Conservation (phyloP, 92 coral and sea anemone genomes). For the Paragorgia papillata region DNA sequence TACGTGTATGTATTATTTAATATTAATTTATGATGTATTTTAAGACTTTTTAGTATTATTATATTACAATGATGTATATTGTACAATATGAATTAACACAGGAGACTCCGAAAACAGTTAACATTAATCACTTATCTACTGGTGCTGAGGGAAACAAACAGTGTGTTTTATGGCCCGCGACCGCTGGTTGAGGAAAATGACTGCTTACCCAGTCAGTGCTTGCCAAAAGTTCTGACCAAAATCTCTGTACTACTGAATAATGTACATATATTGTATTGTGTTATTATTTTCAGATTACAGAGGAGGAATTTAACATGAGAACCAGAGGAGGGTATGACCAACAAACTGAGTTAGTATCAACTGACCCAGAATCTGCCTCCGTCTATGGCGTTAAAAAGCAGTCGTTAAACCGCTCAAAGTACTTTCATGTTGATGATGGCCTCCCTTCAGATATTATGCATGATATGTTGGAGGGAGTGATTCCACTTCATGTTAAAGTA, state of each 20-base stretch:
- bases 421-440: constrained; percentile 68
- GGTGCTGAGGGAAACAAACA: too few relatives aligned
- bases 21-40: not conserved
- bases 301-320: constrained; percentile 55
- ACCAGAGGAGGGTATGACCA: constrained; percentile 46
- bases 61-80: too few relatives aligned
- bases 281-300: constrained; percentile 56
- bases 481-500: constrained; percentile 57
- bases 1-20: constrained; percentile 4
- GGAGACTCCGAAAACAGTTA: too few relatives aligned
- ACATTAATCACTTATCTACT: too few relatives aligned
- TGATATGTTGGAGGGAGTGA: constrained; percentile 61
- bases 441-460: constrained; percentile 72
- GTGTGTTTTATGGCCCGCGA: too few relatives aligned
- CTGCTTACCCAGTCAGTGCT: too few relatives aligned
- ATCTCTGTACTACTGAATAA: too few relatives aligned
- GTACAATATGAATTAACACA: too few relatives aligned
- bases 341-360: constrained; percentile 39
- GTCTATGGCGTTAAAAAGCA: constrained; percentile 59
- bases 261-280: not conserved
- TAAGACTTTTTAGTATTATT: too few relatives aligned
- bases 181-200: too few relatives aligned
- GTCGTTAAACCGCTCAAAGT: constrained; percentile 52
- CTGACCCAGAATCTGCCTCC: constrained; percentile 54
- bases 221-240: too few relatives aligned